These are phyloP conservation scores for Dufourea novaeangliae DNA, from an alignment of 1,140 invertebrate species.

Conservation along the genomic window DNA sequence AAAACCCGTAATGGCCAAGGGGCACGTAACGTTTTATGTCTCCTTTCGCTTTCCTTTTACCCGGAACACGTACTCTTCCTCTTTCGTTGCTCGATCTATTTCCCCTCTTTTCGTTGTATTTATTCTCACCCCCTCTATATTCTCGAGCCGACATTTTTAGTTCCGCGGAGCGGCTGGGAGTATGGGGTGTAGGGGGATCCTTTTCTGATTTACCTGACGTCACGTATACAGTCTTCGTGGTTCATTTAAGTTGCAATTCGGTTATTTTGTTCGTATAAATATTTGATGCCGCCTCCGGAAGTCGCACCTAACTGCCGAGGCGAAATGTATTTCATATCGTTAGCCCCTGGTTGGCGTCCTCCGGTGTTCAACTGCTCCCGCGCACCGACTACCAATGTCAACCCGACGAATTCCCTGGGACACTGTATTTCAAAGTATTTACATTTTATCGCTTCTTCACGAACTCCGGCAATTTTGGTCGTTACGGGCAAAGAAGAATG, in stretches of 20 bases:
- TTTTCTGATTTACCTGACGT: conserved; percentile 66
- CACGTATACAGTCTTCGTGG: conserved; percentile 39
- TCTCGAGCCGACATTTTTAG: conserved; percentile 52
- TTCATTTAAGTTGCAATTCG: conserved; percentile 71
- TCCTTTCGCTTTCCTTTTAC: conserved; percentile 46
- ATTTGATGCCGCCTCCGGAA: conserved; percentile 67
- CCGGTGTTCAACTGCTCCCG: conserved; percentile 27
- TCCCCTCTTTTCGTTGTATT: conserved; percentile 28
- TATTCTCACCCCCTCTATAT: conserved; percentile 57
- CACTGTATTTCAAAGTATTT: conserved; percentile 69
- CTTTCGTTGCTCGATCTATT: conserved; percentile 19
- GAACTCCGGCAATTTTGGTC: conserved; percentile 58
- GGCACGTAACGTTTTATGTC: conserved; percentile 59
- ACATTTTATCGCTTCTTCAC: conserved; percentile 68
- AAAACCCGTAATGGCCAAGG: conserved; percentile 52
- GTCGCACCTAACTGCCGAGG: conserved; percentile 58
- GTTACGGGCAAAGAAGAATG: conserved; percentile 26
- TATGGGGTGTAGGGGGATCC: no score
- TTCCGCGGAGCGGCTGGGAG: no score
- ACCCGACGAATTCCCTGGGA: conserved; percentile 65
- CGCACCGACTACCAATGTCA: conserved; percentile 28
- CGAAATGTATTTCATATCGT: conserved; percentile 64
- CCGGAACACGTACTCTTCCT: conserved; percentile 40
- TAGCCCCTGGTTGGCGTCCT: conserved; percentile 30
- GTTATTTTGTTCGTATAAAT: conserved; percentile 71